Evolutionary conservation across 2,888 invertebrate species (phyloP).

Genomic region (Blera fallax): DNA sequence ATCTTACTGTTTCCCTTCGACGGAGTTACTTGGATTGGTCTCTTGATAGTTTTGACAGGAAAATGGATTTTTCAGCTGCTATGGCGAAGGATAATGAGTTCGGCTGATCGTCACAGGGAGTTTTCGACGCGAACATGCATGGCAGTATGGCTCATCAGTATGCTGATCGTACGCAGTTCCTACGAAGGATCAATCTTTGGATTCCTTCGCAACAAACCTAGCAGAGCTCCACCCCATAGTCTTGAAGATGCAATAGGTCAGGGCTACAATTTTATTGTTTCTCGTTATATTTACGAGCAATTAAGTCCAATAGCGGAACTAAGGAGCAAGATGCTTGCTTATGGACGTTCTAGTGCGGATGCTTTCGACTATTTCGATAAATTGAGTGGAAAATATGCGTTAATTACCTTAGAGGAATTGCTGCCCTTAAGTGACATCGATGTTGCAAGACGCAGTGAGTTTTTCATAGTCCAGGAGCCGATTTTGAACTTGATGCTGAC

Average conservation of each 20-base stretch:
- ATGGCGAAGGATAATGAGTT: neutral
- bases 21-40: neutral
- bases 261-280: neutral
- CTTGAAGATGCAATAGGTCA: neutral
- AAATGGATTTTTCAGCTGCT: neutral
- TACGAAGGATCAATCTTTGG: conserved; percentile 22
- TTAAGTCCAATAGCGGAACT: neutral
- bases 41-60: neutral
- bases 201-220: neutral
- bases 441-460: too few species aligned
- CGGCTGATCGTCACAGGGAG: neutral
- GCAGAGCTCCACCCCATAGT: neutral
- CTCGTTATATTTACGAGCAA: neutral
- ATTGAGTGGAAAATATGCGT: neutral
- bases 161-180: neutral
- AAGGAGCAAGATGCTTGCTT: neutral
- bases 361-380: neutral
- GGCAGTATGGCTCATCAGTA: neutral
- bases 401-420: neutral
- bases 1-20: conserved; percentile 11
- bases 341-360: neutral
- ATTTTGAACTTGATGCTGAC: too few species aligned
- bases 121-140: neutral
- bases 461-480: too few species aligned
- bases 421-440: too few species aligned